Base-by-base conservation (phyloP, 2,113 vertebrate species). In the Ammodytes dubius region DNA sequence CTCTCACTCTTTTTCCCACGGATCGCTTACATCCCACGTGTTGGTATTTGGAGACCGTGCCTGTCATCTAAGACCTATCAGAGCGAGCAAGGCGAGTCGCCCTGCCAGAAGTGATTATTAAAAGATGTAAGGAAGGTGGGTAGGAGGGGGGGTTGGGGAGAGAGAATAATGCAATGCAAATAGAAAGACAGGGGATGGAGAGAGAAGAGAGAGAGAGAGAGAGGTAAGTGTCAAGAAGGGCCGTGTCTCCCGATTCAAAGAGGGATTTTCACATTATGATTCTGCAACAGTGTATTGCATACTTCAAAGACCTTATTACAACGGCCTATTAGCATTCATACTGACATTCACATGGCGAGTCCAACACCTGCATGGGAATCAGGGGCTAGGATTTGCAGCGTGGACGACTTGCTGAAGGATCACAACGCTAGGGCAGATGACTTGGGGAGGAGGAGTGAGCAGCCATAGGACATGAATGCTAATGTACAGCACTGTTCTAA, bases 301-400 rank as follows among this genome's bases (percentile, higher is more conserved):
- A 95, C 91, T 89, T 95, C 89, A 96, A 96, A 97, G 90, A 74
- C 87, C 74, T 75, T 93, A 95, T 95, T 95, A 94, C 90, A 95
- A 95, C 84, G 83, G 70, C 77, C 56, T 89, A 94, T 96, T 96
- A 95, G 94, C 94, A 97, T 93, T 96, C 94, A 96, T 90, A 92
- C 90, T 94, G 90, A 92, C 94, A 92, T 95, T 96, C 94, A 94
- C 83, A 84, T 87, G 81, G 66, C 74, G 76, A 88, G 93, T 89
- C 88, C 93, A 87, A 88, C 94, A 95, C 94, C 95, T 96, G 86
- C 89, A 93, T 93, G 91, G 93, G 82, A 93, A 95, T 94, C 90
- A 93, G 95, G 93, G 72, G 90, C 88, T 1, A 86, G 80, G 92
- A 93, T 96, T 94, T 94, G 87, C 87, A 78, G 87, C 60, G 58